Base-by-base conservation (phyloP, 2,113 vertebrate species). In the Serranochromis macrocephalus region DNA sequence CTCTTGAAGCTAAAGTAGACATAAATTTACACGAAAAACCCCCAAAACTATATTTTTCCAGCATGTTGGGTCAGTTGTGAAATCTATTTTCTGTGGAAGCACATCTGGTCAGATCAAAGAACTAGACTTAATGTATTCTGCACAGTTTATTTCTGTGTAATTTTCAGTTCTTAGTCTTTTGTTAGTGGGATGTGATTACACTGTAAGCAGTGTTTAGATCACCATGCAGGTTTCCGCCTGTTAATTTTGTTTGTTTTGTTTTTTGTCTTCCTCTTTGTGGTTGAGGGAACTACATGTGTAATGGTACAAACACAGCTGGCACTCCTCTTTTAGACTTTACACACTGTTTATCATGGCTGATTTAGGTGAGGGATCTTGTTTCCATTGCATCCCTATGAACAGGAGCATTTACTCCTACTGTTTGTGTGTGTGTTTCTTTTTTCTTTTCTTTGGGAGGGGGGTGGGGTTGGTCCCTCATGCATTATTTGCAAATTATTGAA, bases 21-120 rank as follows among this genome's bases (percentile, higher is more conserved):
- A 38, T 0, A 68, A 68, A 38, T 38, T 68, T 68, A 21, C 11
- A 66, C 1, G 0, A 36, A n/a, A 66, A 66, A 1, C 0, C 1
- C 29, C 58, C 33, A 66, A 38, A 68, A 68, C 19, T 0, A 68
- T 38, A 68, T 38, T 13, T 68, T 24, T 68, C 54, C 17, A 81
- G 33, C 51, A n/a, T 24, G 31, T 81, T 81, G 51, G 45, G 7
- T 85, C 63, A 83, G 11, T 16, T 17, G 24, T 82, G 21, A 49
- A 83, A 63, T 84, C 16, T 55, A 10, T 40, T 68, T 66, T 47
- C n/a, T 16, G 4, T 17, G 24, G 14, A 45, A n/a, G 51, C 21
- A 5, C 53, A 17, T 54, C 42, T 3, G 3, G 17, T 71, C 68
- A 73, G 26, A 78, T 54, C 14, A 82, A 26, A 51, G 42, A 83